Conservation (phyloP, 1,140 invertebrate genomes). For the Neodiprion virginianus region DNA sequence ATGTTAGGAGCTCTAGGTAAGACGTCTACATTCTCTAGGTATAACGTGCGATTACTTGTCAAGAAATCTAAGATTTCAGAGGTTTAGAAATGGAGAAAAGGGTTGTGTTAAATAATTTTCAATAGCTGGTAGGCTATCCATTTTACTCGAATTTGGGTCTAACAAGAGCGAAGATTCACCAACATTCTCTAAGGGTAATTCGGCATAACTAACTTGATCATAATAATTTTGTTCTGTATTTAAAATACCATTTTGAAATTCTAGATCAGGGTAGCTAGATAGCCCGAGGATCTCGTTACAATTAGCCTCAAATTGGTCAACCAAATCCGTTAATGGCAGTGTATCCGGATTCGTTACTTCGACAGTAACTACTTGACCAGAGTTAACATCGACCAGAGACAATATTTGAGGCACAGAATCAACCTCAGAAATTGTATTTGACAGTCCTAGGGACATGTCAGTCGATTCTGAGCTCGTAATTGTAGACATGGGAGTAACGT, state of each 20-base stretch:
- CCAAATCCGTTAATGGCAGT: slow-evolving; percentile 36
- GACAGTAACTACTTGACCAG: slow-evolving; percentile 45
- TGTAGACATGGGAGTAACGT: not conserved
- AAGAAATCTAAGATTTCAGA: slow-evolving; percentile 31
- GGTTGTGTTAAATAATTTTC: slow-evolving; percentile 44
- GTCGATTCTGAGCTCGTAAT: not conserved
- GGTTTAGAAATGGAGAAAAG: slow-evolving; percentile 43
- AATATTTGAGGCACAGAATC: slow-evolving; percentile 39
- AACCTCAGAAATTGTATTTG: slow-evolving; percentile 22
- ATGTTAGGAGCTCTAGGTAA: too few relatives aligned
- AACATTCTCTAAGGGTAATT: slow-evolving; percentile 39
- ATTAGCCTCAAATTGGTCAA: slow-evolving; percentile 46
- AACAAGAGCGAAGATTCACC: slow-evolving; percentile 38
- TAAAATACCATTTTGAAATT: slow-evolving; percentile 39
- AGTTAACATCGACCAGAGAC: slow-evolving; percentile 45
- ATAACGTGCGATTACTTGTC: too few relatives aligned
- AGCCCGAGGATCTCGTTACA: slow-evolving; percentile 47
- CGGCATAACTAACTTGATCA: slow-evolving; percentile 42
- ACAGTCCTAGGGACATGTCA: slow-evolving; percentile 23
- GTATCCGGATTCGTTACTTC: slow-evolving; percentile 44
- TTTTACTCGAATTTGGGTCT: slow-evolving; percentile 37
- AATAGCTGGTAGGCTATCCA: slow-evolving; percentile 38
- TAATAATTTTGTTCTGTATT: slow-evolving; percentile 43
- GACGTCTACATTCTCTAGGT: not conserved
- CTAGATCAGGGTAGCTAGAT: slow-evolving; percentile 39